Percentiles rank a stretch among this genome's conserved stretches.
These are phyloP conservation scores for Pterocles burchelli DNA, from an alignment of 2,113 vertebrate genomes.

Conservation along the genomic window DNA sequence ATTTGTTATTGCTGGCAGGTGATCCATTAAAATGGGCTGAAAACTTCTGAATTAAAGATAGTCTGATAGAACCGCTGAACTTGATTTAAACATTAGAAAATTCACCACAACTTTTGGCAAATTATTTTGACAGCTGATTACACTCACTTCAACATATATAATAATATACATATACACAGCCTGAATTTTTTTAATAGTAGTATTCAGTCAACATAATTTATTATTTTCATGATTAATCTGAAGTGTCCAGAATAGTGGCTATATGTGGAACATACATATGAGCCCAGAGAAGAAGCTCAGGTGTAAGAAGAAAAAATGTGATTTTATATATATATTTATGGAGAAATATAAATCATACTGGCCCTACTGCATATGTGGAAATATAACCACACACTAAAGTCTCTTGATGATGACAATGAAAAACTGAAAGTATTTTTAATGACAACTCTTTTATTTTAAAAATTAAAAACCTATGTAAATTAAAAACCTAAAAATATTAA, in stretches of 20 bases:
- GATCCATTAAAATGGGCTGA: conserved; percentile 16
- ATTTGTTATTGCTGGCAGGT: conserved; percentile 48
- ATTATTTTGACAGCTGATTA: conserved; percentile 16
- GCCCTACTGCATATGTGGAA: neutral
- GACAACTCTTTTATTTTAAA: neutral
- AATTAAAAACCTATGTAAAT: neutral
- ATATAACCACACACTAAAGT: neutral
- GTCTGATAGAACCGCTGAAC: conserved; percentile 15
- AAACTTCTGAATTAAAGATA: conserved; percentile 16
- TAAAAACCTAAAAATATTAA: neutral
- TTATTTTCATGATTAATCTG: neutral
- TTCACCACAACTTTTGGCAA: neutral
- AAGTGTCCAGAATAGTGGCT: neutral
- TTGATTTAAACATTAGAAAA: neutral
- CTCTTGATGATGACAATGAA: neutral
- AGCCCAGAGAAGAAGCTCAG: neutral
- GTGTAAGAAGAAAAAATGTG: neutral
- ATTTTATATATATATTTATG: neutral
- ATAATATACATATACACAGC: neutral
- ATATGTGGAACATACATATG: neutral
- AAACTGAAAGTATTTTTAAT: neutral
- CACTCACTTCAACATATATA: neutral
- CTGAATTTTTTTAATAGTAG: neutral
- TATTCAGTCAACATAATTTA: neutral
- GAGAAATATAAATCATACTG: neutral